Evolutionary conservation across 2,888 invertebrate genomes (phyloP), one percentile per base, ranked within the genome.

Genomic region (Plebejus melissa): DNA sequence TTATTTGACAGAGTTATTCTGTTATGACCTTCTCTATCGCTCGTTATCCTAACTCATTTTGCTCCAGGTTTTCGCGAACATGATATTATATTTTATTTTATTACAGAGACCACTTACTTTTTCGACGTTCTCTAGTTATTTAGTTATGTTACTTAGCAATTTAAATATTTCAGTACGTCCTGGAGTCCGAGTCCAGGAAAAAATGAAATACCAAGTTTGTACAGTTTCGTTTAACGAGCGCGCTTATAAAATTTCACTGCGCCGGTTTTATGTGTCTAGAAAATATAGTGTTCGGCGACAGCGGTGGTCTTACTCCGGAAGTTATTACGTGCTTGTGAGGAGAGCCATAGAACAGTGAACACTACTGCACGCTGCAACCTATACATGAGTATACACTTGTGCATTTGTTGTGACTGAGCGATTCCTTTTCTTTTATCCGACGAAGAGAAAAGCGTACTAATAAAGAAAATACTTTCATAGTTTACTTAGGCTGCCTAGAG

Each of bases 321-420:
- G 74, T 74, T 76, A 74, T 76, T 76, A 76, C 74, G 70, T 76
- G 57, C 69, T 76, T 58, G 58, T 76, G 74, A 38, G n/a, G 36
- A 28, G 54, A 65, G 69, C 69, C 28, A 11, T 36, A 72, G 54
- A 54, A 72, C 72, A 72, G 50, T 70, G 32, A 54, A 72, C 72
- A 72, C 71, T 70, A 58, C 22, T 9, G 16, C 70, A 41, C 41
- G 7, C 46, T 41, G 71, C 22, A 41, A 2, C 22, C n/a, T 71
- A 54, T 54, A 72, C 72, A 72, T n/a, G n/a, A n/a, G 22, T 22
- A 22, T 22, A 22, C 22, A 22, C 72, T 54, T 16, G 54, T 72
- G 50, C 46, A 71, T 71, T 65, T 65, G 32, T 65, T 65, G 32
- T 65, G 32, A 36, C 32, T 16, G 65, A 65, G 65, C 65, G 16